Conservation (phyloP, 1,140 invertebrate genomes). For the Cephus cinctus region DNA sequence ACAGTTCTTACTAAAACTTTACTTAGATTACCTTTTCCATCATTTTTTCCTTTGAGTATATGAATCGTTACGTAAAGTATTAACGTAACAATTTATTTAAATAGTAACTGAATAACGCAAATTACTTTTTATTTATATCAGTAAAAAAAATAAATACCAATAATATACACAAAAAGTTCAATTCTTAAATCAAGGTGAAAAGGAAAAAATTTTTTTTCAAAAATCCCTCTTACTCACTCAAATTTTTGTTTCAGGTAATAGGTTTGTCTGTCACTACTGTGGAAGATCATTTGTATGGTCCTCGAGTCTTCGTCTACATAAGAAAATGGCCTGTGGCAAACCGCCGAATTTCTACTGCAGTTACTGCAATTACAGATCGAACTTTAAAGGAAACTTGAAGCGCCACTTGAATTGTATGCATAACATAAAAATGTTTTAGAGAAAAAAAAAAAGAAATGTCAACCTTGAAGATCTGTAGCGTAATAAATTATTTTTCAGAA, state of each 20-base stretch:
- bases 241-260: constrained; percentile 43
- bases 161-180: too few relatives aligned
- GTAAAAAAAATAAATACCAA: too few relatives aligned
- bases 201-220: too few relatives aligned
- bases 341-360: constrained; percentile 43
- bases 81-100: too few relatives aligned
- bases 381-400: constrained; percentile 60
- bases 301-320: constrained; percentile 52
- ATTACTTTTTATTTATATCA: too few relatives aligned
- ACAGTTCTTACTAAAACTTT: too few relatives aligned
- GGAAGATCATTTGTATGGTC: constrained; percentile 47
- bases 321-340: constrained; percentile 55
- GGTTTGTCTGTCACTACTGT: constrained; percentile 38
- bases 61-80: too few relatives aligned
- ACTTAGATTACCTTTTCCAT: too few relatives aligned
- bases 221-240: not conserved
- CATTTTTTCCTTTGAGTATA: too few relatives aligned
- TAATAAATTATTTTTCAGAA: constrained; percentile 1
- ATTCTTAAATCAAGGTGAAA: too few relatives aligned
- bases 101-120: too few relatives aligned
- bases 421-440: constrained; percentile 19
- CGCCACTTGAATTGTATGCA: constrained; percentile 50
- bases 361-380: constrained; percentile 55
- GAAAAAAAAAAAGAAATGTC: constrained; percentile 3
- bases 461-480: too few relatives aligned